Percentiles rank a stretch among this genome's conserved stretches.
Evolutionary conservation across 1,140 invertebrate genomes (phyloP).

Genomic region (Drosophila serrata): DNA sequence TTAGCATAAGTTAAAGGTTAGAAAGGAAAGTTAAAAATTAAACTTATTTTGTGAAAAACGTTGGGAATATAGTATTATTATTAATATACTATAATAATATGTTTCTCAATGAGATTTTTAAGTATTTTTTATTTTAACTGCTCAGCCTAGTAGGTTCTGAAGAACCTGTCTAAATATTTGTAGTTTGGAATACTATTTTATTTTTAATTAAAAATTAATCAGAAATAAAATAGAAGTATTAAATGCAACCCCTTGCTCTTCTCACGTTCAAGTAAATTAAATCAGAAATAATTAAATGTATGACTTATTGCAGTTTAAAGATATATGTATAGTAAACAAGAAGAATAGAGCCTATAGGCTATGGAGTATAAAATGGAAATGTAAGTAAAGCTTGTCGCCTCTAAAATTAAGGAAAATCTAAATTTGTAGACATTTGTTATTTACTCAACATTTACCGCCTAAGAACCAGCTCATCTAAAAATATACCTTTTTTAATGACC

Average conservation of each 20-base stretch:
- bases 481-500: not conserved
- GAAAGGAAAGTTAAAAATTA: too few species aligned
- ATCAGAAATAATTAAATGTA: not conserved
- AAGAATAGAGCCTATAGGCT: too few species aligned
- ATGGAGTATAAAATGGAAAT: slow-evolving; percentile 1
- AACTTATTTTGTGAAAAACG: too few species aligned
- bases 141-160: too few species aligned
- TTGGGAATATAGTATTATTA: too few species aligned
- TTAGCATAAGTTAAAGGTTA: too few species aligned
- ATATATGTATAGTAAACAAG: not conserved
- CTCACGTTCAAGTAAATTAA: not conserved
- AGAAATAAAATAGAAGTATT: not conserved
- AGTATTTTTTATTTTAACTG: not conserved
- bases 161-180: not conserved
- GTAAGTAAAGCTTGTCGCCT: not conserved
- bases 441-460: not conserved
- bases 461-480: not conserved
- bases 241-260: too few species aligned
- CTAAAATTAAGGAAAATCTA: not conserved
- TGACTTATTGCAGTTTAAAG: not conserved
- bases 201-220: not conserved
- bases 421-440: not conserved
- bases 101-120: not conserved
- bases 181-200: not conserved
- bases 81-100: too few species aligned